Evolutionary conservation across 37 sponge, comb jelly and placozoan species (phyloP).

Genomic region (Dysidea cf. avara): DNA sequence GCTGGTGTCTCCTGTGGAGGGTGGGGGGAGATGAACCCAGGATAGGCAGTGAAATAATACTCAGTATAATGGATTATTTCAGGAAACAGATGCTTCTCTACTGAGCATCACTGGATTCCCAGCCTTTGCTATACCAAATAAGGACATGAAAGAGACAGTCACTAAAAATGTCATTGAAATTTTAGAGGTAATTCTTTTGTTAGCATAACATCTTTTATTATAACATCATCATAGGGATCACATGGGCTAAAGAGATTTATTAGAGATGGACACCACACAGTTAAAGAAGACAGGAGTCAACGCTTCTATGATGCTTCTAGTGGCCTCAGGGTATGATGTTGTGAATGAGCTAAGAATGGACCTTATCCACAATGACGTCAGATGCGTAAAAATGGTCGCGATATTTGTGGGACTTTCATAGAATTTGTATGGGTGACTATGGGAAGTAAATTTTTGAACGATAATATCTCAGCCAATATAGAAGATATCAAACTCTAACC

Average conservation of each 20-base stretch:
- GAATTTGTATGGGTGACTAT: no score
- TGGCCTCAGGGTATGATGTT: no score
- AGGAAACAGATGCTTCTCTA: constrained; percentile 90
- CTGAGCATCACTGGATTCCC: constrained; percentile 82
- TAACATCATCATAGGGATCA: neutral
- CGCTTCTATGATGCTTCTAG: constrained; percentile 37
- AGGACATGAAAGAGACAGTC: constrained; percentile 33
- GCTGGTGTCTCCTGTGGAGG: no score
- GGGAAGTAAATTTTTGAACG: no score
- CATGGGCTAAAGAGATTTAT: constrained; percentile 74
- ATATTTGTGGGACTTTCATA: neutral
- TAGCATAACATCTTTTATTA: neutral
- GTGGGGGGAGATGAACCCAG: no score
- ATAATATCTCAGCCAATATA: no score
- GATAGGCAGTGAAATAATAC: no score
- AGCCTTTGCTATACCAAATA: constrained; percentile 81
- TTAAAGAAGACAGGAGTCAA: constrained; percentile 45
- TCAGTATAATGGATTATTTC: no score
- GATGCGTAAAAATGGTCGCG: neutral
- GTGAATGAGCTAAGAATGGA: neutral
- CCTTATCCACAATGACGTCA: no score
- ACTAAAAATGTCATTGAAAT: constrained; percentile 34
- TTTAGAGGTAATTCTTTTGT: constrained; percentile 55
- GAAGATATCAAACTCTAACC: no score
- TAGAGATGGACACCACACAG: constrained; percentile 69